A percentile compares a stretch with the other conserved stretches of the same genome.
Conservation (phyloP, 2,888 invertebrate species). For the Thereva nobilitata region DNA sequence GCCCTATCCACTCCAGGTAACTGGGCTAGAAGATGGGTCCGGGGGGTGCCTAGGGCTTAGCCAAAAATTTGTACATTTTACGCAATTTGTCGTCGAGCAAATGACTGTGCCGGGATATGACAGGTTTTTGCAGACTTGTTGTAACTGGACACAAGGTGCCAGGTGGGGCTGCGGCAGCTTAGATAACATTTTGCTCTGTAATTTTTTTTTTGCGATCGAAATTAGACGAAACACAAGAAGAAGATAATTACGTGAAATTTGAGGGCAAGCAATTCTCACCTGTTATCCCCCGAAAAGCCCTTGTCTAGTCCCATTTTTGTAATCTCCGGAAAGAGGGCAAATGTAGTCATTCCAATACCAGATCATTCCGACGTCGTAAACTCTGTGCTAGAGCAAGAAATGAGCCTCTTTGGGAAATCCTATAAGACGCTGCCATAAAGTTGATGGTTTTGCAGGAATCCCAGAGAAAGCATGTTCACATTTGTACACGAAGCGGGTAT, state of each 20-base stretch:
- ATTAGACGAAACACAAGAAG: neutral
- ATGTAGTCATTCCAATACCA: neutral
- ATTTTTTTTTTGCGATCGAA: neutral
- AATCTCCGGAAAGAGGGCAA: too few relatives aligned
- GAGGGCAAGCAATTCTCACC: too few relatives aligned
- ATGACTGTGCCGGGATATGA: constrained; percentile 1
- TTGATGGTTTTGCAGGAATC: constrained; percentile 12
- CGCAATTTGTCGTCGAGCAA: constrained; percentile 19
- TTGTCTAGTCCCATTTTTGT: too few relatives aligned
- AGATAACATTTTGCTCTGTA: neutral
- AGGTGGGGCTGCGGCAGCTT: neutral
- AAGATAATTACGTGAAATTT: too few relatives aligned
- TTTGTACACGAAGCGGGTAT: neutral
- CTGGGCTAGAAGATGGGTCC: neutral
- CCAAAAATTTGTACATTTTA: constrained; percentile 16
- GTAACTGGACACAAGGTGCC: constrained; percentile 19
- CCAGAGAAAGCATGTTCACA: constrained; percentile 5
- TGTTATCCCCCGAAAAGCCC: too few relatives aligned
- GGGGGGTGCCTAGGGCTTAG: constrained; percentile 1
- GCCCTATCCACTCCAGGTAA: neutral
- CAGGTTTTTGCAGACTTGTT: constrained; percentile 1
- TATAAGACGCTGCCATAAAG: constrained; percentile 15
- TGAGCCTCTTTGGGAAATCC: neutral
- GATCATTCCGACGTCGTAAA: neutral
- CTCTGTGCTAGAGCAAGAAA: neutral